A percentile compares a stretch with the other conserved stretches of the same genome.
Conservation (phyloP, 2,888 invertebrate genomes). For the Adineta ricciae region DNA sequence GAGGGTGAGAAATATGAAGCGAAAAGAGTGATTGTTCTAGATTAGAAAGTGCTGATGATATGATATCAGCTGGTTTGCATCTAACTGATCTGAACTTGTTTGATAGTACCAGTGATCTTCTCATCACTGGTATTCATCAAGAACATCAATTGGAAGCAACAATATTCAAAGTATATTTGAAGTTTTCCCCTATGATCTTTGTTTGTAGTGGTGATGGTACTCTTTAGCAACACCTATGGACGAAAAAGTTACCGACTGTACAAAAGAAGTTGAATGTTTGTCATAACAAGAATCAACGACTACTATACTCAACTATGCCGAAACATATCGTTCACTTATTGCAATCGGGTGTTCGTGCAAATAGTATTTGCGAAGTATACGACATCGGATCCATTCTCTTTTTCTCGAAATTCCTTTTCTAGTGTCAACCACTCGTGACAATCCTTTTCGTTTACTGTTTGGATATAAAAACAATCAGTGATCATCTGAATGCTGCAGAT, state of each 20-base stretch:
- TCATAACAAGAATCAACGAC: slow-evolving; percentile 16
- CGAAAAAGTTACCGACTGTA: slow-evolving; percentile 19
- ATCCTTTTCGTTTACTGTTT: slow-evolving; percentile 28
- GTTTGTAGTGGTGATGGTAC: background rate
- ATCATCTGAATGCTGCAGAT: slow-evolving; percentile 16
- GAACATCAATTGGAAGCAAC: slow-evolving; percentile 38
- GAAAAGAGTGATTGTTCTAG: background rate
- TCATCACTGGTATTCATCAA: slow-evolving; percentile 74
- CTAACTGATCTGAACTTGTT: slow-evolving; percentile 74
- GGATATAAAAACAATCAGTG: slow-evolving; percentile 26
- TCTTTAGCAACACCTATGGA: slow-evolving; percentile 27
- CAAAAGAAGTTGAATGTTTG: slow-evolving; percentile 22
- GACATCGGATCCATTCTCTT: too few relatives aligned
- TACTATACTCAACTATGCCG: slow-evolving; percentile 25
- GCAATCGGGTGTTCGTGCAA: slow-evolving; percentile 12
- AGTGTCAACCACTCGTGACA: slow-evolving; percentile 24
- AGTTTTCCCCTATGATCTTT: background rate
- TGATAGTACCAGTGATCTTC: slow-evolving; percentile 70
- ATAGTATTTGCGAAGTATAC: background rate
- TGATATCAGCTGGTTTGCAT: slow-evolving; percentile 67
- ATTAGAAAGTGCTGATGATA: slow-evolving; percentile 54
- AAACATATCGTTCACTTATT: slow-evolving; percentile 21
- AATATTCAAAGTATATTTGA: slow-evolving; percentile 22
- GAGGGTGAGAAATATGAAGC: too few relatives aligned
- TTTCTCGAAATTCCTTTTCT: too few relatives aligned